Evolutionary conservation across 1,140 invertebrate species (phyloP).

Genomic region (Apis cerana): DNA sequence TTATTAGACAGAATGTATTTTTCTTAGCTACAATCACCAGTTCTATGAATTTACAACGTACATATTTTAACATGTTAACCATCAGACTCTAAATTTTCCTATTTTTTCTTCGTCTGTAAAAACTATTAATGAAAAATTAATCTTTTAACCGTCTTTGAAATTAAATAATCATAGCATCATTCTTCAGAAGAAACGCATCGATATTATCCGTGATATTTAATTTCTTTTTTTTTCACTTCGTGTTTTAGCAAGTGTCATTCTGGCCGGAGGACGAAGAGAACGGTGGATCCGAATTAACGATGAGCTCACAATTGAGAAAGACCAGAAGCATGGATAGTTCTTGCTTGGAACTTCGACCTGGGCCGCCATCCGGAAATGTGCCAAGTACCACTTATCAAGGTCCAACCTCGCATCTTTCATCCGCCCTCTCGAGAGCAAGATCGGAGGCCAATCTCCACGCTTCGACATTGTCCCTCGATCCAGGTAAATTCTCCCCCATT

Average conservation of each 20-base stretch:
- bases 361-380: conserved; percentile 69
- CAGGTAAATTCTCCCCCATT: conserved; percentile 74
- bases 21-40: background rate
- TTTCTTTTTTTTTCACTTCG: background rate
- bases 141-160: too few relatives aligned
- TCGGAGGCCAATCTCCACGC: conserved; percentile 92
- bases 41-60: too few relatives aligned
- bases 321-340: conserved; percentile 94
- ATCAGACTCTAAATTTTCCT: too few relatives aligned
- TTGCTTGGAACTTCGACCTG: conserved; percentile 88
- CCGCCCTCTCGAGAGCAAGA: conserved; percentile 88
- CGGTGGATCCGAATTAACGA: conserved; percentile 82
- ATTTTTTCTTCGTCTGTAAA: too few relatives aligned
- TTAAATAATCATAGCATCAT: too few relatives aligned
- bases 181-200: too few relatives aligned
- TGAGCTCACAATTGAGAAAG: conserved; percentile 89
- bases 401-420: conserved; percentile 67
- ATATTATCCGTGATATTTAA: too few relatives aligned
- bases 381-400: conserved; percentile 62
- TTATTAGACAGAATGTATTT: background rate
- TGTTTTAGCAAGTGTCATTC: conserved; percentile 87
- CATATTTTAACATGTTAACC: too few relatives aligned
- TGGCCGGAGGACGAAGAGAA: conserved; percentile 88
- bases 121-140: too few relatives aligned
- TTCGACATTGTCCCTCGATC: conserved; percentile 83